Base-by-base conservation (phyloP, 2,797 vertebrate species). In the Gymnodraco acuticeps region DNA sequence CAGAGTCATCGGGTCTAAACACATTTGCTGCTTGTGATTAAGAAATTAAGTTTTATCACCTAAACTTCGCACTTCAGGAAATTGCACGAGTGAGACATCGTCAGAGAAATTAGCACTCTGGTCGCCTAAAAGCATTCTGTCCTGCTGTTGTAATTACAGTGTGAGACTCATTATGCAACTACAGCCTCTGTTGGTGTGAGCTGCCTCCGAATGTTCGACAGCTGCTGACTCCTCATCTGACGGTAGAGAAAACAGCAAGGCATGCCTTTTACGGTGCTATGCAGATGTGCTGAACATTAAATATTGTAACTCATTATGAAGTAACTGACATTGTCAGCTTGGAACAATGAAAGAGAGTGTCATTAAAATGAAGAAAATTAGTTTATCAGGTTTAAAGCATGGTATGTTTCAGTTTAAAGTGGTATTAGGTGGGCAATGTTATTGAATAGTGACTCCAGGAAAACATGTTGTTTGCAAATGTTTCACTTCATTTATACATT, bases 171-270 rank as follows among this genome's bases (percentile, higher is more conserved):
- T 84, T 69, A 66, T 46, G 48, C 31, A 78, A 50, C 45, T 33
- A 42, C 48, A 71, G 59, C 50, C 19, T 73, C 31, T 61, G 53
- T 19, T 33, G 20, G 47, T 64, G 62, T 66, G 64, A 59, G 68
- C 56, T 64, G 58, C 66, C 46, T 51, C 48, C 75, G 56, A 69
- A 38, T 53, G 67, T 52, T 47, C 0, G 9, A 58, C 69, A 73
- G 69, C 71, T 80, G 75, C 72, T 59, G 77, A 83, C 67, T 70
- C 58, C 23, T 73, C 42, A 58, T 50, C 31, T 62, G 53, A 51
- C 23, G 33, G 19, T 52, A 69, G 33, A 15, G 33, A 51, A 77
- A 69, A 33, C 19, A 61, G 47, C 58, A 45, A 19, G 59, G 46
- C 20, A 10, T 47, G 67, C 65, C n/a, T 46, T 16, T 3, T 20